phyloP scores from a whole-genome alignment of 2,888 invertebrate species.

The Dasypogon diadema region DNA sequence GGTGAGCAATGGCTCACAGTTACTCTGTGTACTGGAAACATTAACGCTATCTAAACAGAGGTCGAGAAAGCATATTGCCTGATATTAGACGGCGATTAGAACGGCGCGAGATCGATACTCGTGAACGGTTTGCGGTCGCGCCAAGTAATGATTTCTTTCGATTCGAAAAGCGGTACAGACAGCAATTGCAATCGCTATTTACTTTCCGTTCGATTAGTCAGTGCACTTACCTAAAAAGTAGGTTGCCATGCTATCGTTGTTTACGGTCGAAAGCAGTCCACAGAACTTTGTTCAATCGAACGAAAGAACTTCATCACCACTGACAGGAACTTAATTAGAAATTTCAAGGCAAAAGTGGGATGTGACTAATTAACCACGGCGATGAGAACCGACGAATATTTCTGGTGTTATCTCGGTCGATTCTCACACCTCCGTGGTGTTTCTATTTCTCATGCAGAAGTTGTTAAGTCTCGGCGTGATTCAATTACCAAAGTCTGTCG shows the following conservation, averaged over 20 bases:
- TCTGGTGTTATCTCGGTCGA: neutral
- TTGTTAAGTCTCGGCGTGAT: neutral
- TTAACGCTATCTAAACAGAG: neutral
- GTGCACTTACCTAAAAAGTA: neutral
- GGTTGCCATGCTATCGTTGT: neutral
- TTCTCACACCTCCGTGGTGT: neutral
- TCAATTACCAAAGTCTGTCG: conserved; percentile 21
- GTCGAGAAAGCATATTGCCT: neutral
- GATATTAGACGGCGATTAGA: neutral
- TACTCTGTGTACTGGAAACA: neutral
- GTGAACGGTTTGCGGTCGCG: conserved; percentile 23
- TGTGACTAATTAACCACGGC: conserved; percentile 34
- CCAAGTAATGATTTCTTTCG: conserved; percentile 11
- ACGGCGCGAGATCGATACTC: conserved; percentile 28
- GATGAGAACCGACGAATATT: neutral
- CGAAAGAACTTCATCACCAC: neutral
- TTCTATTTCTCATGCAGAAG: neutral
- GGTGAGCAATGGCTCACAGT: neutral
- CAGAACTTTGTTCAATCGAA: conserved; percentile 7
- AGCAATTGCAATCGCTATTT: conserved; percentile 1
- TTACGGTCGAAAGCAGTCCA: neutral
- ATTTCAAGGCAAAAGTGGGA: conserved; percentile 30
- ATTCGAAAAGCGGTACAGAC: neutral
- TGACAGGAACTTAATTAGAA: conserved; percentile 24
- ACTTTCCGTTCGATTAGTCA: neutral